A percentile compares a stretch with the other conserved stretches of the same genome.
These are phyloP conservation scores for Chascanopsetta lugubris DNA, from an alignment of 2,113 vertebrate genomes.

Conservation along the genomic window DNA sequence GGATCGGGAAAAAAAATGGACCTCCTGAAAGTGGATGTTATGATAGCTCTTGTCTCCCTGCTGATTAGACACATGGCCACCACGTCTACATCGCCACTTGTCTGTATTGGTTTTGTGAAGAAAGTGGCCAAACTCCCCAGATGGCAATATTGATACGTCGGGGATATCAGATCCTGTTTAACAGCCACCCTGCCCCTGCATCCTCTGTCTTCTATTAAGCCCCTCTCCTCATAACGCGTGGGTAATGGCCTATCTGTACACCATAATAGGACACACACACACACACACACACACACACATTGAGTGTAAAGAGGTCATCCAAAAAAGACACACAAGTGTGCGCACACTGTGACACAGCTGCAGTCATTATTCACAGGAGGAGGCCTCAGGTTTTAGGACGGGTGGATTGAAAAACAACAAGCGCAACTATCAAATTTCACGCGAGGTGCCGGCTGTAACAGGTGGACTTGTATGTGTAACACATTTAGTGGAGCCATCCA, in stretches of 20 bases:
- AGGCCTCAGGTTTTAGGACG: slow-evolving; percentile 36
- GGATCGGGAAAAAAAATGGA: slow-evolving; percentile 30
- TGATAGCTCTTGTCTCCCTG: slow-evolving; percentile 21
- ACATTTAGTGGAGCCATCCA: slow-evolving; percentile 67
- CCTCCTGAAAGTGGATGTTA: slow-evolving; percentile 27
- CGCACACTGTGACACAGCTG: slow-evolving; percentile 71
- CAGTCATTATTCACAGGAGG: slow-evolving; percentile 69
- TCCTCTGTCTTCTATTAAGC: slow-evolving; percentile 73
- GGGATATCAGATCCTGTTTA: slow-evolving; percentile 44
- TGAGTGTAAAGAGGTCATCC: slow-evolving; percentile 63
- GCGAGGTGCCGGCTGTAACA: slow-evolving; percentile 57
- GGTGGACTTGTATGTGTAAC: slow-evolving; percentile 38
- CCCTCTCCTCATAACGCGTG: slow-evolving; percentile 54
- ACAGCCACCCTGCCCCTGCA: slow-evolving; percentile 69
- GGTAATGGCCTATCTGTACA: slow-evolving; percentile 73
- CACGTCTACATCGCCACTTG: slow-evolving; percentile 9
- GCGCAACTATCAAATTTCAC: slow-evolving; percentile 48
- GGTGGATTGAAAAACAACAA: slow-evolving; percentile 47
- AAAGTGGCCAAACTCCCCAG: slow-evolving; percentile 76
- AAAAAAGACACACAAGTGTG: slow-evolving; percentile 55
- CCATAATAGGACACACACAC: slow-evolving; percentile 73
- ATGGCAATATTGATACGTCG: slow-evolving; percentile 71
- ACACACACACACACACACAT: slow-evolving; percentile 20
- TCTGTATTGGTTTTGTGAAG: slow-evolving; percentile 80
- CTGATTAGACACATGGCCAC: slow-evolving; percentile 52